These are phyloP conservation scores for Pachydiplax longipennis DNA, from an alignment of 2,888 invertebrate species.

Conservation along the genomic window DNA sequence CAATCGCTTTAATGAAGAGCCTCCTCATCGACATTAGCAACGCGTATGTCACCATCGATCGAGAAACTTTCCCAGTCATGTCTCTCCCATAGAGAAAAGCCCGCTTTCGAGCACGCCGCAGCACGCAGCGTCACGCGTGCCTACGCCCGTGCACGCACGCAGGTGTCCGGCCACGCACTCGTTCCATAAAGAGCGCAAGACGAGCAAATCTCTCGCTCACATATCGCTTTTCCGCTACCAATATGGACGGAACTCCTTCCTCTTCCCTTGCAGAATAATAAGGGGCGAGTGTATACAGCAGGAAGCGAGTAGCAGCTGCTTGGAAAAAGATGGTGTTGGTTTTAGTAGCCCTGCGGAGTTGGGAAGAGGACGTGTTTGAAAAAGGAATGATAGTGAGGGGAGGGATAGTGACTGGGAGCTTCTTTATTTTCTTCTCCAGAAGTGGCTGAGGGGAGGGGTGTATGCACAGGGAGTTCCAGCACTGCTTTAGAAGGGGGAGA, in stretches of 20 bases:
- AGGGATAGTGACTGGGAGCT: neutral
- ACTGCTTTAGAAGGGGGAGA: neutral
- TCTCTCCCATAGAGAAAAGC: no score
- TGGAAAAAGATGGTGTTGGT: neutral
- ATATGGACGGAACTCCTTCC: neutral
- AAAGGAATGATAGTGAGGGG: neutral
- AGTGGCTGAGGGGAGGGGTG: neutral
- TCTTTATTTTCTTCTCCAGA: neutral
- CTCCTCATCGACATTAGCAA: no score
- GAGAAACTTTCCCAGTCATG: no score
- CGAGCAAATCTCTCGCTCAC: neutral
- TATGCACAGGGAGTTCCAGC: neutral
- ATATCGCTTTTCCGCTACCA: neutral
- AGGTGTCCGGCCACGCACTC: neutral
- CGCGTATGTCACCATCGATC: no score
- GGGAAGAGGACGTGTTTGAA: neutral
- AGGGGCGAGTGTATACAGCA: neutral
- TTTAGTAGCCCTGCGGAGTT: neutral
- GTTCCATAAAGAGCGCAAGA: neutral
- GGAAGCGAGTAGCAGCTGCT: constrained; percentile 22
- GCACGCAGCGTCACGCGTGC: no score
- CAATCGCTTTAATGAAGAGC: no score
- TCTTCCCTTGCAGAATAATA: neutral
- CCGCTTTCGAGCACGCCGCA: no score
- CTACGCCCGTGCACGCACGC: neutral